Evolutionary conservation across 1,140 invertebrate species (phyloP).

Genomic region (Drosophila navojoa): DNA sequence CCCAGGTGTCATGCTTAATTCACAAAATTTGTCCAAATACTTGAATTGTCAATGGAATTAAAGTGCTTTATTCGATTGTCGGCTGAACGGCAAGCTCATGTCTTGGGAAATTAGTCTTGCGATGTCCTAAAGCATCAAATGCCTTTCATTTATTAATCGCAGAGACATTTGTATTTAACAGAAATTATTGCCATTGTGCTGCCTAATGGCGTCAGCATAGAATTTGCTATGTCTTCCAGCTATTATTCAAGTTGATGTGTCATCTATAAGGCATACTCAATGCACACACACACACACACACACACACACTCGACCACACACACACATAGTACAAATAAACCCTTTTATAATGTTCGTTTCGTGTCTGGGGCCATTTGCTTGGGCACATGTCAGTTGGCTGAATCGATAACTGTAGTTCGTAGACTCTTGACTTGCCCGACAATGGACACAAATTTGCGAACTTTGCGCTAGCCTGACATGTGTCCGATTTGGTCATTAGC

Average conservation of each 20-base stretch:
- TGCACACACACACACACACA: not conserved
- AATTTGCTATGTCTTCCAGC: slow-evolving; percentile 13
- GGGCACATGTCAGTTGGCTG: slow-evolving; percentile 35
- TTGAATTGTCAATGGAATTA: slow-evolving; percentile 1
- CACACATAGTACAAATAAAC: slow-evolving; percentile 23
- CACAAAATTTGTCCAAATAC: not conserved
- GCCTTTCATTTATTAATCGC: slow-evolving; percentile 18
- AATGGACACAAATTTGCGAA: slow-evolving; percentile 56
- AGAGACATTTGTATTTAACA: slow-evolving; percentile 12
- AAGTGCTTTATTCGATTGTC: slow-evolving; percentile 6
- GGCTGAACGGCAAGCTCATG: not conserved
- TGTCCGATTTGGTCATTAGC: slow-evolving; percentile 55
- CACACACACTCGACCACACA: slow-evolving; percentile 1
- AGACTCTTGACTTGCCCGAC: slow-evolving; percentile 20
- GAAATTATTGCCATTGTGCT: slow-evolving; percentile 11
- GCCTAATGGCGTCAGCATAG: slow-evolving; percentile 33
- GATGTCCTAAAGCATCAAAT: slow-evolving; percentile 6
- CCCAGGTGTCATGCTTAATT: slow-evolving; percentile 9
- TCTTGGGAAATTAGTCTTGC: not conserved
- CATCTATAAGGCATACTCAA: slow-evolving; percentile 14
- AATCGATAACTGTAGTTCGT: not conserved
- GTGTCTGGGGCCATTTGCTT: slow-evolving; percentile 23
- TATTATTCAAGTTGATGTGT: slow-evolving; percentile 43
- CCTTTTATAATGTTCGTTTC: slow-evolving; percentile 27
- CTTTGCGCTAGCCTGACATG: slow-evolving; percentile 52